These are phyloP conservation scores for Plebejus anna DNA, from an alignment of 2,888 invertebrate genomes.

Conservation along the genomic window DNA sequence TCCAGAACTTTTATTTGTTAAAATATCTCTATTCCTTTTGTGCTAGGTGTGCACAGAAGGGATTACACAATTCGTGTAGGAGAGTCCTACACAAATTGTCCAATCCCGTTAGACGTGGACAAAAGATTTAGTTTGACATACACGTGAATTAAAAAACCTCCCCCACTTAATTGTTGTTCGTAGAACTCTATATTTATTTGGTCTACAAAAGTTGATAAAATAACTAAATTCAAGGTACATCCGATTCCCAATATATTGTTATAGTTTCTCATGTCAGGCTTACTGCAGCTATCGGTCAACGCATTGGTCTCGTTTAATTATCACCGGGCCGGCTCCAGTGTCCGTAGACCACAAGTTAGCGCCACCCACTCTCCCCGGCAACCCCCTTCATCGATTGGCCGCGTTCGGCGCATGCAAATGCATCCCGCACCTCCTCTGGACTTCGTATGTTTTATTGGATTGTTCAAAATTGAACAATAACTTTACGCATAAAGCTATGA, in stretches of 20 bases:
- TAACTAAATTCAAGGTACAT: neutral
- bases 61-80: neutral
- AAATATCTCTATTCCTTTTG: neutral
- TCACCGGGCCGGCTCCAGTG: conserved; percentile 36
- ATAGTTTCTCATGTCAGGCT: neutral
- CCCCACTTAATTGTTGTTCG: neutral
- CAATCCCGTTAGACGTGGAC: neutral
- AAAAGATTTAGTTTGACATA: neutral
- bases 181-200: neutral
- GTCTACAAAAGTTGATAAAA: neutral
- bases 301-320: conserved; percentile 37
- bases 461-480: conserved; percentile 30
- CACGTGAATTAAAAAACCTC: neutral
- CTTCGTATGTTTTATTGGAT: conserved; percentile 34
- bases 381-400: conserved; percentile 41
- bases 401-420: conserved; percentile 61
- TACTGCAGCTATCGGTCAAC: conserved; percentile 29
- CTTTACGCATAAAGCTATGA: neutral
- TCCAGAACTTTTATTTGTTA: neutral
- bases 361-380: neutral
- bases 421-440: conserved; percentile 43
- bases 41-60: neutral
- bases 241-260: neutral
- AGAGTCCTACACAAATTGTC: neutral
- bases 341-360: conserved; percentile 30